Evolutionary conservation across 2,888 invertebrate species (phyloP).

Genomic region (Ethmia dodecea): DNA sequence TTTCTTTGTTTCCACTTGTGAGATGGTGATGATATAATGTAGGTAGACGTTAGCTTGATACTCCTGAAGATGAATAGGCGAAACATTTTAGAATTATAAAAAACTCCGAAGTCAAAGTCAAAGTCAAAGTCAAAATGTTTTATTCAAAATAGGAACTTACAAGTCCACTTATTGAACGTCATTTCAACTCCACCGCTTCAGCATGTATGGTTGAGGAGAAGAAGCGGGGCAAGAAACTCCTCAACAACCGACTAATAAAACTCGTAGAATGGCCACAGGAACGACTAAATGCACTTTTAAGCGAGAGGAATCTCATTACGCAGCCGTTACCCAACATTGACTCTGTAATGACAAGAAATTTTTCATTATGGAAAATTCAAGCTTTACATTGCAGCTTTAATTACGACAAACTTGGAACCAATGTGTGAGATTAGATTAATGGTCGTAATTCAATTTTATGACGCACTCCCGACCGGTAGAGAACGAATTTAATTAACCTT

Average conservation of each 20-base stretch:
- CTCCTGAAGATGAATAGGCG: too few relatives aligned
- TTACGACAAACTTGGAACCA: conserved; percentile 12
- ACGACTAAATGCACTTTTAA: conserved; percentile 18
- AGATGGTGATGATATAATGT: too few relatives aligned
- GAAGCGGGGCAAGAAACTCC: too few relatives aligned
- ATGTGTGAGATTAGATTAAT: conserved; percentile 31
- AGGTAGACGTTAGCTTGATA: too few relatives aligned
- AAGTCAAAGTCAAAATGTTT: too few relatives aligned
- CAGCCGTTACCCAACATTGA: conserved; percentile 16
- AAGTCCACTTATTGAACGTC: too few relatives aligned
- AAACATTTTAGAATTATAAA: too few relatives aligned
- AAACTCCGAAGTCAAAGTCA: too few relatives aligned
- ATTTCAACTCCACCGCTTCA: too few relatives aligned
- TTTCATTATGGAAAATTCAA: conserved; percentile 24
- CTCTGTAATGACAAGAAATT: conserved; percentile 24
- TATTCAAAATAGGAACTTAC: too few relatives aligned
- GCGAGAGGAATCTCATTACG: conserved; percentile 25
- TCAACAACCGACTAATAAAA: conserved; percentile 9
- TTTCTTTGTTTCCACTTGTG: too few relatives aligned
- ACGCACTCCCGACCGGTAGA: conserved; percentile 27
- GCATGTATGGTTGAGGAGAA: too few relatives aligned
- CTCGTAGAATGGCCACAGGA: conserved; percentile 7
- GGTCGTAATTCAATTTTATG: conserved; percentile 37
- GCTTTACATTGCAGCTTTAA: conserved; percentile 5
- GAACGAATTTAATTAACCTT: conserved; percentile 54